Base-by-base conservation (phyloP, 1,140 invertebrate species). In the Intoshia linei region DNA sequence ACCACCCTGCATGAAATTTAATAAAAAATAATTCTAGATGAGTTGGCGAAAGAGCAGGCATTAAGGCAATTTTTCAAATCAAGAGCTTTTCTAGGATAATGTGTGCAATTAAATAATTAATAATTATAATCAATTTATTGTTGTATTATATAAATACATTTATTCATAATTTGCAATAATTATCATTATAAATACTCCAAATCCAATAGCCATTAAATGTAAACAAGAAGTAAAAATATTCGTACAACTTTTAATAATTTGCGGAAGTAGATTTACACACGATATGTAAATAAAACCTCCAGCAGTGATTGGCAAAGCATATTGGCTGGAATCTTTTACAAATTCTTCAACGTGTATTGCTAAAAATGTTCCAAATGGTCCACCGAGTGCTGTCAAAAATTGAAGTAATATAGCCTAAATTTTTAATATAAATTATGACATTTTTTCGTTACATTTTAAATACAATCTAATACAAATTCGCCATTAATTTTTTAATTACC, bases 251-350 rank as follows among this genome's bases (percentile, higher is more conserved):
- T 27, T n/a, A n/a, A 27, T 27, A 27, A 10, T 27, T 27, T 27
- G 24, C 33, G 83, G 81, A 55, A 92, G 84, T 15, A 56, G 74
- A 35, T 77, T 81, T 1, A 92, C 83, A 20, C 79, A 79, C 13
- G 81, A 81, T 47, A 93, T 87, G 54, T 92, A 93, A 54, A 92
- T 90, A 54, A 93, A 92, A 15, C 83, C 83, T 38, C 81, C 83
- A 39, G 83, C 83, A 25, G 83, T 93, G 49, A 92, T 87, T 23
- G 83, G 79, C 32, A 92, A 61, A 40, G 87, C 74, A 66, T 75
- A 74, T 11, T 67, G 63, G 23, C 72, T 72, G 3, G 74, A 70
- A 41, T 72, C 55, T 40, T 70, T 68, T 6, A 50, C 50, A 15
- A 49, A 42, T 19, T 50, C 70, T 30, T 72, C 69, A 31, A 72